Percentiles rank a stretch among this genome's conserved stretches.
Evolutionary conservation across 2,113 vertebrate genomes (phyloP).

Genomic region (Regulus satrapa): DNA sequence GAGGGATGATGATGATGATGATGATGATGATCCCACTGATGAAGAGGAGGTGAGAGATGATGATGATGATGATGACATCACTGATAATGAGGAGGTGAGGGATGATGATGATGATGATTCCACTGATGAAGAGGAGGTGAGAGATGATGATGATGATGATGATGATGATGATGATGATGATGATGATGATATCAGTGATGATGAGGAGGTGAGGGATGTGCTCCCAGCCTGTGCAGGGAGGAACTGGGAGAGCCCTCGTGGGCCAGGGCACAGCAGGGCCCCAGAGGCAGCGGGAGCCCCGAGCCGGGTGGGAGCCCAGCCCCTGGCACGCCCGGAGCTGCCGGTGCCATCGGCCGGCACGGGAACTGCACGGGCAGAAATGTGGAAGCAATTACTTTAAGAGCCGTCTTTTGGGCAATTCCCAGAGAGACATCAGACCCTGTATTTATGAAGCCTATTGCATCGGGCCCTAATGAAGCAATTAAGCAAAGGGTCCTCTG

Average conservation of each 20-base stretch:
- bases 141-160: too few relatives aligned
- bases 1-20: too few relatives aligned
- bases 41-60: too few relatives aligned
- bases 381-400: conserved; percentile 97
- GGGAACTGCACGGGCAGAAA: conserved; percentile 84
- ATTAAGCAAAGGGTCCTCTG: conserved; percentile 91
- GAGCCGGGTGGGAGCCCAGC: neutral
- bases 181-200: too few relatives aligned
- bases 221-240: neutral
- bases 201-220: neutral
- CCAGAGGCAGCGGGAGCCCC: neutral
- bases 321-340: conserved; percentile 62
- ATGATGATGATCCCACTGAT: too few relatives aligned
- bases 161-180: too few relatives aligned
- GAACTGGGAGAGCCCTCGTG: rapidly evolving
- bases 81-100: too few relatives aligned
- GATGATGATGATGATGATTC: too few relatives aligned
- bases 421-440: conserved; percentile 90
- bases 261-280: neutral
- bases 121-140: too few relatives aligned
- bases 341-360: conserved; percentile 77
- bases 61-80: too few relatives aligned
- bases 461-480: conserved; percentile 96
- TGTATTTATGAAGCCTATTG: conserved; percentile 90
- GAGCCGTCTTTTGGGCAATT: conserved; percentile 93